phyloP scores from a whole-genome alignment of 2,113 vertebrate genomes.

The Procavia capensis region DNA sequence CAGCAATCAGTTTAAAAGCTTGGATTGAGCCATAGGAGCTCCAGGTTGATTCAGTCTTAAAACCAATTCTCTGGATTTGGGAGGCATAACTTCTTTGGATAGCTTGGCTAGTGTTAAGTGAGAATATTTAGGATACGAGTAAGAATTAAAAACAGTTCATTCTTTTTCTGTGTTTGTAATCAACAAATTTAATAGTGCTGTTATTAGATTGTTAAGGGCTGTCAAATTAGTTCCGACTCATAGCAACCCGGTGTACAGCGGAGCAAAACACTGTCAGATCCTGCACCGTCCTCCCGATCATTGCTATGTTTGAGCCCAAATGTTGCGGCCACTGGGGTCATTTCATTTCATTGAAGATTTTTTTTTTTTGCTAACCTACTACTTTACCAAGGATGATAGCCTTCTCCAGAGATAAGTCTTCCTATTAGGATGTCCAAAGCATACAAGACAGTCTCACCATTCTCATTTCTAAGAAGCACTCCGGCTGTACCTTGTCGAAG shows the following conservation, averaged over 20 bases:
- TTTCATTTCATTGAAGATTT: background rate
- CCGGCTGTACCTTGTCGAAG: background rate
- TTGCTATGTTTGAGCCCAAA: background rate
- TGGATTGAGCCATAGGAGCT: background rate
- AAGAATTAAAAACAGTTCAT: background rate
- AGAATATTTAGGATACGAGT: slow-evolving; percentile 4
- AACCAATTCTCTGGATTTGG: background rate
- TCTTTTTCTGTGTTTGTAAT: background rate
- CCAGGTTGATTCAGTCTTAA: background rate
- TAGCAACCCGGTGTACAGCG: background rate
- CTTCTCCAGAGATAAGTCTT: background rate
- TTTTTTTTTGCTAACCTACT: too few relatives aligned
- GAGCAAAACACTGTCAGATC: background rate
- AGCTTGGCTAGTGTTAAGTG: background rate
- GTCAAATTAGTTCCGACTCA: background rate
- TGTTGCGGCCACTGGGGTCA: background rate
- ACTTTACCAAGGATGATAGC: too few relatives aligned
- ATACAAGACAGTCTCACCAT: background rate
- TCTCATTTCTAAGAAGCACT: background rate
- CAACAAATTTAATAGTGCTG: background rate
- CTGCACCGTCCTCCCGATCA: background rate
- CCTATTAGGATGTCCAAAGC: background rate
- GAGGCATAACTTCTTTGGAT: background rate
- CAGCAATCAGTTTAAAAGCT: slow-evolving; percentile 15
- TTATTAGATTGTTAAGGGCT: background rate